These are phyloP conservation scores for Griposia aprilina DNA, from an alignment of 2,888 invertebrate genomes.

Conservation along the genomic window DNA sequence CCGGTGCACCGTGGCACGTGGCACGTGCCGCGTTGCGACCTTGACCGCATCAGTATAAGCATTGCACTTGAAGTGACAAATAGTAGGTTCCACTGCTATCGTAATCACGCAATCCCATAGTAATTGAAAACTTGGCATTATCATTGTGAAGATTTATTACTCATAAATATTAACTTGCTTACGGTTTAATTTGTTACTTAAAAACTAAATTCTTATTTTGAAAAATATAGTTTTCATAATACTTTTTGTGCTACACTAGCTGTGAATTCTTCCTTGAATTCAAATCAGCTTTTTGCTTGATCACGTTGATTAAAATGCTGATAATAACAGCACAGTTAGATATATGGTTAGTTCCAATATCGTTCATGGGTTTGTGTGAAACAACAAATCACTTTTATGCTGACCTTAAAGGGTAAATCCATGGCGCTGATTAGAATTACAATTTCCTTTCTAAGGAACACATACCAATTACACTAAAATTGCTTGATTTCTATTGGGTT, in stretches of 20 bases:
- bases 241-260: background rate
- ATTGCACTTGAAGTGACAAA: conserved; percentile 46
- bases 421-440: conserved; percentile 30
- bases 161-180: background rate
- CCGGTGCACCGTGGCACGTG: conserved; percentile 1
- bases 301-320: background rate
- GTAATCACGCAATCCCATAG: conserved; percentile 18
- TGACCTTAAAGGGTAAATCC: conserved; percentile 1
- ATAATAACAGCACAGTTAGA: background rate
- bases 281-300: background rate
- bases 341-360: background rate
- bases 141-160: background rate
- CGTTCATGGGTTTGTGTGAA: background rate
- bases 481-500: conserved; percentile 28
- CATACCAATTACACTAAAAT: conserved; percentile 38
- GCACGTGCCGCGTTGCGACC: conserved; percentile 37
- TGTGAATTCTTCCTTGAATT: background rate
- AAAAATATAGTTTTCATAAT: background rate
- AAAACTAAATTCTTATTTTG: background rate
- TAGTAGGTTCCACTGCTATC: conserved; percentile 15
- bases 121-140: conserved; percentile 13
- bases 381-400: conserved; percentile 7
- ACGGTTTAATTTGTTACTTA: background rate
- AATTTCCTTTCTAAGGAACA: background rate
- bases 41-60: conserved; percentile 19